A percentile compares a stretch with the other conserved stretches of the same genome.
Evolutionary conservation across 2,797 vertebrate species (phyloP).

Genomic region (Coregonus sp.): DNA sequence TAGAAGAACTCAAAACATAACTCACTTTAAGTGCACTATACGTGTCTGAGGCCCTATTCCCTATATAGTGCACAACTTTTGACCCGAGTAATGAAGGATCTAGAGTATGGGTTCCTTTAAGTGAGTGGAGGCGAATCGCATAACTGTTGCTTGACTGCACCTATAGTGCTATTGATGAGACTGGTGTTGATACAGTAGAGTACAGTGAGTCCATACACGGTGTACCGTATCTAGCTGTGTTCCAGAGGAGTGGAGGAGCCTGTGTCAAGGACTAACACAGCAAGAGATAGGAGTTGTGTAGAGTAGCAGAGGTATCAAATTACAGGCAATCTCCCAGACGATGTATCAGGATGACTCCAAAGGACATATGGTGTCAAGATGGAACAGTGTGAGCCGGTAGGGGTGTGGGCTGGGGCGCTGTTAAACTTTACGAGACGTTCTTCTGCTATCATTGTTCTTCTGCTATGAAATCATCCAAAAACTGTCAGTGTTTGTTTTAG

Average conservation of each 20-base stretch:
- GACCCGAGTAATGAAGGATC: too few relatives aligned
- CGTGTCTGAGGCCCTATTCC: neutral
- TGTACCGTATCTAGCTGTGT: neutral
- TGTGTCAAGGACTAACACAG: neutral
- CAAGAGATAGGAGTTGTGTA: neutral
- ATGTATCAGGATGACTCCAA: neutral
- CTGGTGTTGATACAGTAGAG: neutral
- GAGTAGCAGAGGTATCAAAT: neutral
- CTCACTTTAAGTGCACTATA: neutral
- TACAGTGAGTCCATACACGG: neutral
- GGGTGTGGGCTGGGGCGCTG: neutral
- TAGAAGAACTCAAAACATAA: neutral
- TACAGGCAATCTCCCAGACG: neutral
- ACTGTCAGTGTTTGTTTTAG: neutral
- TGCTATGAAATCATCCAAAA: neutral
- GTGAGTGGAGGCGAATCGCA: too few relatives aligned
- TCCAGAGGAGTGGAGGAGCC: neutral
- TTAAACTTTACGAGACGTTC: neutral
- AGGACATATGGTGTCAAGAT: constrained; percentile 21
- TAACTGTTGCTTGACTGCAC: too few relatives aligned
- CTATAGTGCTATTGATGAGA: neutral
- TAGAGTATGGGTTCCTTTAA: too few relatives aligned
- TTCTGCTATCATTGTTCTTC: constrained; percentile 6
- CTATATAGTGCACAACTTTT: too few relatives aligned
- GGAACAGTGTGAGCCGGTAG: neutral